phyloP scores from a whole-genome alignment of 2,113 vertebrate genomes.

The Phalacrocorax pelagicus region DNA sequence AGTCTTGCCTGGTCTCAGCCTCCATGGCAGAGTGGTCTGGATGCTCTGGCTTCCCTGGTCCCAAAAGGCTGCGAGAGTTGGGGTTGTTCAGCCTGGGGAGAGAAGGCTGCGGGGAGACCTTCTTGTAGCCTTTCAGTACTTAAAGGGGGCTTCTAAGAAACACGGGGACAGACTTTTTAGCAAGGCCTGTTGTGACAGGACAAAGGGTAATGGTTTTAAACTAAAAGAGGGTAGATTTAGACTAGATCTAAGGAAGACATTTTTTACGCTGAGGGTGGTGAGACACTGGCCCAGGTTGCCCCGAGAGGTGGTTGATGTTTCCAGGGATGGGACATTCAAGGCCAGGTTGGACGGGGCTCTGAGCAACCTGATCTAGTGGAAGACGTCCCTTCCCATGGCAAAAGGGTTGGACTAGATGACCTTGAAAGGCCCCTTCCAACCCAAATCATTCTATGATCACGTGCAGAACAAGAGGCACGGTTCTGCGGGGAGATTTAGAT shows the following conservation, averaged over 20 bases:
- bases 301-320: not conserved
- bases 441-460: not conserved
- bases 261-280: rapidly evolving
- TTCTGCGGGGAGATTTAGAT: not conserved
- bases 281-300: rapidly evolving
- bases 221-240: not conserved
- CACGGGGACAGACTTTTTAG: not conserved
- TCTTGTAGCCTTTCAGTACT: rapidly evolving
- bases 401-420: not conserved
- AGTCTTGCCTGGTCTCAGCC: not conserved
- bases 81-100: not conserved
- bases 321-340: not conserved
- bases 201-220: not conserved
- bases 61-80: not conserved
- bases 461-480: not conserved
- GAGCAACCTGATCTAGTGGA: not conserved
- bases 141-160: not conserved
- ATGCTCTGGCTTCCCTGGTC: not conserved
- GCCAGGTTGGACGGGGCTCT: rapidly evolving
- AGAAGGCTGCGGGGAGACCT: rapidly evolving
- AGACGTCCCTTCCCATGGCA: not conserved
- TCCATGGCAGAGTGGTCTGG: rapidly evolving
- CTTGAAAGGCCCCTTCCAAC: not conserved
- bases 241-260: not conserved
- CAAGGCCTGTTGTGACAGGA: rapidly evolving